These are phyloP conservation scores for Amphiprion ocellaris DNA, from an alignment of 2,113 vertebrate species.

Conservation along the genomic window DNA sequence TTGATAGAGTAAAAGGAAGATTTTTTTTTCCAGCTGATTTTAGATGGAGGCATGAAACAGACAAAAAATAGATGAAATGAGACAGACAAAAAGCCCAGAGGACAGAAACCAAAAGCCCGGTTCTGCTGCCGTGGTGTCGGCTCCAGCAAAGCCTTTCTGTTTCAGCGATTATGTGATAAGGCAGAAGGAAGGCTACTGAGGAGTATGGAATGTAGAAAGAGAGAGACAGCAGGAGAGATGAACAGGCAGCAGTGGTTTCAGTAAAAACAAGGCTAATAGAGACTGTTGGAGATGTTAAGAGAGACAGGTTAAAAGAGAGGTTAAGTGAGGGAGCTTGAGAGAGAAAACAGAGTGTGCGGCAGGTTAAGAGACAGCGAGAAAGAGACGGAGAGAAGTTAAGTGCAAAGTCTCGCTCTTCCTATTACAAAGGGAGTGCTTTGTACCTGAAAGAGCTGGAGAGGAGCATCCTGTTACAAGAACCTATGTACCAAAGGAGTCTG, in stretches of 20 bases:
- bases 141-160: constrained; percentile 49
- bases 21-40: constrained; percentile 19
- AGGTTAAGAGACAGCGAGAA: constrained; percentile 36
- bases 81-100: constrained; percentile 53
- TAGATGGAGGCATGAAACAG: constrained; percentile 17
- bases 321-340: constrained; percentile 54
- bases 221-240: not conserved
- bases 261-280: constrained; percentile 42
- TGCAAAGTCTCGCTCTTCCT: constrained; percentile 26
- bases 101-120: constrained; percentile 41
- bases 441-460: constrained; percentile 27
- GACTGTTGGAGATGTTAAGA: constrained; percentile 41
- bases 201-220: not conserved
- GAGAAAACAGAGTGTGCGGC: constrained; percentile 18
- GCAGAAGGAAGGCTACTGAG: constrained; percentile 14
- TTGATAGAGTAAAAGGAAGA: constrained; percentile 32
- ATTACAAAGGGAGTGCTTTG: constrained; percentile 60
- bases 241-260: constrained; percentile 1
- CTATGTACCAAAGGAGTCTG: constrained; percentile 40
- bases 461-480: constrained; percentile 52
- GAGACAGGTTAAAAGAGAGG: constrained; percentile 40
- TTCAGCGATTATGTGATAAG: constrained; percentile 60
- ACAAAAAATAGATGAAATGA: constrained; percentile 41
- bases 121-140: constrained; percentile 11
- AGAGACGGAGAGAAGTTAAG: constrained; percentile 46